Percentiles rank a stretch among this genome's conserved stretches.
These are phyloP conservation scores for Papilio demoleus DNA, from an alignment of 2,888 invertebrate species.

Conservation along the genomic window DNA sequence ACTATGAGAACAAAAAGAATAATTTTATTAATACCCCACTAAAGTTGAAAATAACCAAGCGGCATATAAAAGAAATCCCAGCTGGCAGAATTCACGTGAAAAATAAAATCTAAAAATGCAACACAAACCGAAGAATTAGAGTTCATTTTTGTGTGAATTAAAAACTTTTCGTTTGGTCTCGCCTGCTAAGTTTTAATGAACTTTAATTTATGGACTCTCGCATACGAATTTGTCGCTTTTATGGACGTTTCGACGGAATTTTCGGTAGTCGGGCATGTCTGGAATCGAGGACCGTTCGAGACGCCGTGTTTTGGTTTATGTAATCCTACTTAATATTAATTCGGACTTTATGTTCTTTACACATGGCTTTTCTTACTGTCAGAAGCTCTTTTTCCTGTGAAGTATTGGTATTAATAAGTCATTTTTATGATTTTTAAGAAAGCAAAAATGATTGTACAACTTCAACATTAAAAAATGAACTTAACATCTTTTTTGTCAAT, in stretches of 20 bases:
- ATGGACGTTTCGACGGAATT: constrained; percentile 64
- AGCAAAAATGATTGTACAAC: background rate
- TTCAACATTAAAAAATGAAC: background rate
- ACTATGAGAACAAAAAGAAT: constrained; percentile 48
- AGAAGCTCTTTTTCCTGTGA: constrained; percentile 17
- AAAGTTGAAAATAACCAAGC: constrained; percentile 61
- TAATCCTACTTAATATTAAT: constrained; percentile 67
- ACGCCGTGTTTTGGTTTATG: constrained; percentile 66
- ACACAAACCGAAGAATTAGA: constrained; percentile 55
- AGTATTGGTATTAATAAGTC: constrained; percentile 8
- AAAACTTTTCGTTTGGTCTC: constrained; percentile 54
- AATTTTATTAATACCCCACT: constrained; percentile 58
- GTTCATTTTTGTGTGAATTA: constrained; percentile 63
- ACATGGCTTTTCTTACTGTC: constrained; percentile 28
- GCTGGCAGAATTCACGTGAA: constrained; percentile 58
- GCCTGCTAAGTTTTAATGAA: constrained; percentile 71
- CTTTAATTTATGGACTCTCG: constrained; percentile 69
- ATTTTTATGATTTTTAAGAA: constrained; percentile 12
- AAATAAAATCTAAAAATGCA: constrained; percentile 54
- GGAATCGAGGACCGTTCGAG: constrained; percentile 56
- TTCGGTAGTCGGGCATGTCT: constrained; percentile 58
- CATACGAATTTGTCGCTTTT: constrained; percentile 74
- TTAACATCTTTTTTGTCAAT: background rate
- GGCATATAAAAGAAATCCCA: constrained; percentile 60
- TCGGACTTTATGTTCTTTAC: constrained; percentile 54